phyloP scores from a whole-genome alignment of 2,113 vertebrate genomes.

The Trematocara unimaculatum region DNA sequence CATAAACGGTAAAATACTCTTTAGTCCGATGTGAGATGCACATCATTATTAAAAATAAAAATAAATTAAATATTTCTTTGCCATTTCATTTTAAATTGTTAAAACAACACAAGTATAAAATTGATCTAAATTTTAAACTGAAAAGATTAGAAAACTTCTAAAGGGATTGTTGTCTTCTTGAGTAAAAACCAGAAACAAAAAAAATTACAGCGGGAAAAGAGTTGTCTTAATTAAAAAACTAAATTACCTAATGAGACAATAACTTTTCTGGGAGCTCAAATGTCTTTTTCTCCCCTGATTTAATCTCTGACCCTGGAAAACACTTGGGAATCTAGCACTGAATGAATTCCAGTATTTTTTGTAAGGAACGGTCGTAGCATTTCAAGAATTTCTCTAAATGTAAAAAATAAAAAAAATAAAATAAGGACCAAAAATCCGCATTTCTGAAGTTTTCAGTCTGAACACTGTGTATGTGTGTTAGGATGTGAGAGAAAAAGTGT shows the following conservation, averaged over 20 bases:
- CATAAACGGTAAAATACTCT: not conserved
- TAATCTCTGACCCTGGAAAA: not conserved
- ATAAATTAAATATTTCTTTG: not conserved
- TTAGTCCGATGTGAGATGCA: not conserved
- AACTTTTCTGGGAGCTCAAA: not conserved
- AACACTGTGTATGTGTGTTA: not conserved
- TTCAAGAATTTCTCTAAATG: not conserved
- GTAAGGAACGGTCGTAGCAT: not conserved
- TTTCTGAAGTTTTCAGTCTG: constrained; percentile 7
- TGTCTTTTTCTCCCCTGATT: not conserved
- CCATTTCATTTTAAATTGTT: not conserved
- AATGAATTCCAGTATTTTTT: constrained; percentile 9
- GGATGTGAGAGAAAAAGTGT: not conserved
- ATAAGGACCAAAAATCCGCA: constrained; percentile 8
- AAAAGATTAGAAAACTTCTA: not conserved
- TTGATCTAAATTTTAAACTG: not conserved
- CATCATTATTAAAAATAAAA: not conserved
- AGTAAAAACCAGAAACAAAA: not conserved
- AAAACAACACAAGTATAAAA: not conserved
- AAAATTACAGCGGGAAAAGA: not conserved
- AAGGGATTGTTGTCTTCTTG: not conserved
- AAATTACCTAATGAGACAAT: not conserved
- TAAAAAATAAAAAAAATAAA: not conserved
- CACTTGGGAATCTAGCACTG: not conserved
- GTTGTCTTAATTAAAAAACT: not conserved